Evolutionary conservation across 2,797 vertebrate genomes (phyloP).

Genomic region (Lycodopsis pacificus): DNA sequence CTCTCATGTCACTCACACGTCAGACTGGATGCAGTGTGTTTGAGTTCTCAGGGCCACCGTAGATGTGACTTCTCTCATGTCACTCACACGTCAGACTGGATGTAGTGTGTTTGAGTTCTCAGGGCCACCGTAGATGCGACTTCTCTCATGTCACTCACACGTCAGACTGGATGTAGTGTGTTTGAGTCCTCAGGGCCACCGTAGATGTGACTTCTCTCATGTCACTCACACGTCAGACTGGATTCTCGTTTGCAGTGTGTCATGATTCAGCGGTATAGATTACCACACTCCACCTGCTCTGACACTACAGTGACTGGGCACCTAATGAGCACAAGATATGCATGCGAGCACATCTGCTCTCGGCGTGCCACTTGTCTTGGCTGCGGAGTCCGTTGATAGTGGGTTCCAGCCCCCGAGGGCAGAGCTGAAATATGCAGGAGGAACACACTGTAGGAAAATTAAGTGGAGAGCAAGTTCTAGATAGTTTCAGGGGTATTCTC

Average conservation of each 20-base stretch:
- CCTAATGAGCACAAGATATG: slow-evolving; percentile 32
- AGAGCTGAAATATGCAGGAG: slow-evolving; percentile 63
- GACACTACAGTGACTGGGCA: slow-evolving; percentile 21
- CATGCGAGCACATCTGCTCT: slow-evolving; percentile 36
- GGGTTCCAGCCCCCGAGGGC: slow-evolving; percentile 52
- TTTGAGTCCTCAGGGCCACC: neutral
- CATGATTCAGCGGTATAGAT: slow-evolving; percentile 24
- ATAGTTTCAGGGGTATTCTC: slow-evolving; percentile 38
- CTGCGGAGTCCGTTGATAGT: slow-evolving; percentile 55
- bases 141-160: slow-evolving; percentile 41
- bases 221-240: slow-evolving; percentile 42
- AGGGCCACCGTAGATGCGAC: slow-evolving; percentile 1
- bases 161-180: slow-evolving; percentile 38
- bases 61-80: slow-evolving; percentile 35
- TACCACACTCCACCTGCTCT: slow-evolving; percentile 3
- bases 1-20: slow-evolving; percentile 45
- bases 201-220: slow-evolving; percentile 27
- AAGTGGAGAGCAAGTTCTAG: slow-evolving; percentile 28
- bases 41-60: neutral
- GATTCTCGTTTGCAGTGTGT: slow-evolving; percentile 39
- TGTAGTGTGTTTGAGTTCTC: slow-evolving; percentile 12
- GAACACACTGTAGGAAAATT: slow-evolving; percentile 48
- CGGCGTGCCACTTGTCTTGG: slow-evolving; percentile 41
- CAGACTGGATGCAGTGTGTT: slow-evolving; percentile 37
- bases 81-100: slow-evolving; percentile 39